phyloP scores from a whole-genome alignment of 2,113 vertebrate genomes.

The Ariopsis seemanni region DNA sequence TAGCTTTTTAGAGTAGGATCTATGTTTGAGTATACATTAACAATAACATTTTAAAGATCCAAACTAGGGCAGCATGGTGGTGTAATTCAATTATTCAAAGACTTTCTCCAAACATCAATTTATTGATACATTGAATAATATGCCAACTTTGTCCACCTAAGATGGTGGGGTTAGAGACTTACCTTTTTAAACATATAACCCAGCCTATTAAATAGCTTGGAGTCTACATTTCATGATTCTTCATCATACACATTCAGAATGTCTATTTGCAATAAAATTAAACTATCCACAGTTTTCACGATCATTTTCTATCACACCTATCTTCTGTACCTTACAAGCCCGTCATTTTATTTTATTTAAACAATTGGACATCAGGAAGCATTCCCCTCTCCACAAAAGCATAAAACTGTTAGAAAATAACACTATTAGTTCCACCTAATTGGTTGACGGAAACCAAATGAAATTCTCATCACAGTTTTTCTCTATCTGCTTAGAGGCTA shows the following conservation, averaged over 20 bases:
- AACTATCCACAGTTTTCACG: not conserved
- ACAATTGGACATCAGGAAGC: not conserved
- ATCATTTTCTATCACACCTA: not conserved
- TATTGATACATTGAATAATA: not conserved
- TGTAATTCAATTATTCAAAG: not conserved
- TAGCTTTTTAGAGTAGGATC: not conserved
- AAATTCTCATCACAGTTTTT: slow-evolving; percentile 12
- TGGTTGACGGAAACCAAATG: not conserved
- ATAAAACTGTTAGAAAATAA: slow-evolving; percentile 1
- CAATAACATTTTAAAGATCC: not conserved
- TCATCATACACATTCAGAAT: not conserved
- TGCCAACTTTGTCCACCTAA: not conserved
- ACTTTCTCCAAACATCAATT: not conserved
- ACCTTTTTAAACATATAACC: not conserved
- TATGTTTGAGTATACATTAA: not conserved
- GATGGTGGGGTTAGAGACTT: not conserved
- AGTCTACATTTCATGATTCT: not conserved
- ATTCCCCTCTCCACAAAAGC: not conserved
- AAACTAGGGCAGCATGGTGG: not conserved
- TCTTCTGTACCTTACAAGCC: not conserved
- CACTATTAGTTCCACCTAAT: slow-evolving; percentile 12
- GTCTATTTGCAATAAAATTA: not conserved
- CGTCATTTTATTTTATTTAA: not conserved
- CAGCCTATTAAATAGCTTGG: not conserved
- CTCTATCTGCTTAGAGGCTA: not conserved